A percentile compares a stretch with the other conserved stretches of the same genome.
These are phyloP conservation scores for Thereva nobilitata DNA, from an alignment of 2,888 invertebrate genomes.

Conservation along the genomic window DNA sequence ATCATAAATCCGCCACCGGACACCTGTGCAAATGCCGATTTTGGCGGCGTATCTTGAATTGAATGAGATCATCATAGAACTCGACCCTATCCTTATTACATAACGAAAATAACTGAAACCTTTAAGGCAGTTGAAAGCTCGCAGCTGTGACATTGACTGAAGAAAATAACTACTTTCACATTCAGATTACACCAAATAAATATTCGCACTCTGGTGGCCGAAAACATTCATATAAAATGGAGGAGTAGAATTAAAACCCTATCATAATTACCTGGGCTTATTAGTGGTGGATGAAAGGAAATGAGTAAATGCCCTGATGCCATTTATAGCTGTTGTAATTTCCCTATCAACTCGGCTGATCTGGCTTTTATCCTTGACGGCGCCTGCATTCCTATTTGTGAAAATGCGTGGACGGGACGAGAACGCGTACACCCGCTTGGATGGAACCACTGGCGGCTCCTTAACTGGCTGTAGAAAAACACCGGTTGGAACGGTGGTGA, in stretches of 20 bases:
- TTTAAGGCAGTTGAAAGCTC: no score
- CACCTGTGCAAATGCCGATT: no score
- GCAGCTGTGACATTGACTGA: no score
- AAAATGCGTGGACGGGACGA: slow-evolving; percentile 64
- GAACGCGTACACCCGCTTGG: slow-evolving; percentile 66
- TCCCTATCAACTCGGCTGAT: slow-evolving; percentile 32
- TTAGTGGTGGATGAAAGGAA: slow-evolving; percentile 10
- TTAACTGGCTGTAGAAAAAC: slow-evolving; percentile 79
- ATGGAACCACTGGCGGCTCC: slow-evolving; percentile 51
- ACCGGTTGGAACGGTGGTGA: slow-evolving; percentile 80
- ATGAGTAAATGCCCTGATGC: slow-evolving; percentile 26
- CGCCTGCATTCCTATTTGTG: slow-evolving; percentile 32
- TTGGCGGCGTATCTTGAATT: no score
- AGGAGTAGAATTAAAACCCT: not conserved
- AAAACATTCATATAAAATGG: no score
- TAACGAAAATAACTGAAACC: no score
- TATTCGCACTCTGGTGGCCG: no score
- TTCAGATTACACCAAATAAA: no score
- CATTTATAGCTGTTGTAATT: slow-evolving; percentile 32
- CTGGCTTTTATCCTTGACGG: slow-evolving; percentile 26
- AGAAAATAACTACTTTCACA: no score
- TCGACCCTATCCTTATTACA: no score
- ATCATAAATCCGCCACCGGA: no score
- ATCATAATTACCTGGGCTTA: slow-evolving; percentile 25
- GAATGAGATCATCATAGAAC: no score